Conservation (phyloP, 2,797 vertebrate species). For the Carcharodon carcharias region DNA sequence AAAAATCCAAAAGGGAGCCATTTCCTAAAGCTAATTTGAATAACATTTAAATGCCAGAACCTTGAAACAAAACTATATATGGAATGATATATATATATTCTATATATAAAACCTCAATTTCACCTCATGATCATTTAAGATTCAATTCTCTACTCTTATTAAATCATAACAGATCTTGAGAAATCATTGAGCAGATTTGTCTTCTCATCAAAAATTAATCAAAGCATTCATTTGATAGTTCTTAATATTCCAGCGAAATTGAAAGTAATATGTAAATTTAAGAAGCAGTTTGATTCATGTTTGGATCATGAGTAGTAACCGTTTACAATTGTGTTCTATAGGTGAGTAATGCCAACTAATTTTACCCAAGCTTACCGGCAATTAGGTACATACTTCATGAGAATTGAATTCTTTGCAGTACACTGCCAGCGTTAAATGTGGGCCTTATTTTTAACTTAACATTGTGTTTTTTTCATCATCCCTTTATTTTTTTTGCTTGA, state of each 20-base stretch:
- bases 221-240: neutral
- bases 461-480: neutral
- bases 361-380: neutral
- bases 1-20: neutral
- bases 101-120: neutral
- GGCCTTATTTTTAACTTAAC: neutral
- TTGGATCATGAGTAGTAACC: neutral
- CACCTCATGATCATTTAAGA: neutral
- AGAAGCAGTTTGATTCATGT: neutral
- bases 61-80: neutral
- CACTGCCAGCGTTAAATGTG: neutral
- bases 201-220: neutral
- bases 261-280: neutral
- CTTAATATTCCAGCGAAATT: neutral
- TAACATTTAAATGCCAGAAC: neutral
- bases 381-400: neutral
- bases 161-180: neutral
- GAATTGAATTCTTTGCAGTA: neutral
- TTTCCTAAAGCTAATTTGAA: neutral
- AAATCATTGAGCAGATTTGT: neutral
- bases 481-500: neutral
- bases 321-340: neutral
- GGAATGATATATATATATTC: neutral
- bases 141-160: neutral
- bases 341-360: neutral